Percentiles rank a stretch among this genome's conserved stretches.
Evolutionary conservation across 2,888 invertebrate genomes (phyloP).

Genomic region (Taphrorychus bicolor): DNA sequence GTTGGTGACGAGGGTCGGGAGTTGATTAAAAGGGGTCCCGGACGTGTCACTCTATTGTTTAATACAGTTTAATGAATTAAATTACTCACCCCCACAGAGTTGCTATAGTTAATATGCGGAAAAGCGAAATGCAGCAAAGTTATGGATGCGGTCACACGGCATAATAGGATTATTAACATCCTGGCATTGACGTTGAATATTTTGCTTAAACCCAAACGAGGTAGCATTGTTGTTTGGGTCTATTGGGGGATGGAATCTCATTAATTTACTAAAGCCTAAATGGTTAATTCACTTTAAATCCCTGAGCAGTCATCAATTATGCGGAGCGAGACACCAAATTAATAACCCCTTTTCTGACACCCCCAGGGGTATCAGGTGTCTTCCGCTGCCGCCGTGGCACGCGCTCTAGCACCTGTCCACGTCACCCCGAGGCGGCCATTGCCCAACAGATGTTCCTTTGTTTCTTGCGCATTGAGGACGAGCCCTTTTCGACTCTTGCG

Average conservation of each 20-base stretch:
- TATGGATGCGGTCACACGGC: background rate
- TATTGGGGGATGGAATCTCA: background rate
- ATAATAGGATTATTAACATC: background rate
- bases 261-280: background rate
- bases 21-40: slow-evolving; percentile 28
- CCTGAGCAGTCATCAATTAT: slow-evolving; percentile 4
- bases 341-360: slow-evolving; percentile 11
- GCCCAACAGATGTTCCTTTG: slow-evolving; percentile 1
- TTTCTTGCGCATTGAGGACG: background rate
- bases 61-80: slow-evolving; percentile 33
- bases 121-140: background rate
- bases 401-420: slow-evolving; percentile 1
- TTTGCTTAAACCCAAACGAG: no score
- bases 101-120: slow-evolving; percentile 2
- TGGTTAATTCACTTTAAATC: slow-evolving; percentile 1
- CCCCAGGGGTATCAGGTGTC: slow-evolving; percentile 5
- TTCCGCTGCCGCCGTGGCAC: no score
- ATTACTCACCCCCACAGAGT: slow-evolving; percentile 3
- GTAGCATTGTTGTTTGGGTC: no score
- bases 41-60: slow-evolving; percentile 29
- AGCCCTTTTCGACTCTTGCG: background rate
- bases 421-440: background rate
- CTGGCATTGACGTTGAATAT: background rate
- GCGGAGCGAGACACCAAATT: background rate
- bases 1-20: slow-evolving; percentile 22